These are phyloP conservation scores for Corvus moneduloides DNA, from an alignment of 2,113 vertebrate genomes.

Conservation along the genomic window DNA sequence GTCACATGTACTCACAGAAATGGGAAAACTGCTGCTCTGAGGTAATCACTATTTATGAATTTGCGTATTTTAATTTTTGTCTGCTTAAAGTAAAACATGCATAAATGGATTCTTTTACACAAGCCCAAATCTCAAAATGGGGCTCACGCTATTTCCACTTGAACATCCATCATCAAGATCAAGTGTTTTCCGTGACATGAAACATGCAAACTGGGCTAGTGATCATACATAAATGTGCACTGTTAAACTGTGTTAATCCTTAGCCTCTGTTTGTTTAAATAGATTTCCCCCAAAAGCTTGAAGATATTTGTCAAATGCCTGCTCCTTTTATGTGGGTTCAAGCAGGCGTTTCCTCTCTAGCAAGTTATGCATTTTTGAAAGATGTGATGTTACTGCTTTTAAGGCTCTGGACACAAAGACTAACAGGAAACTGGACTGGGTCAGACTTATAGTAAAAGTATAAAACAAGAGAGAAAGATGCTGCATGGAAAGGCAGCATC, in stretches of 20 bases:
- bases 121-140: background rate
- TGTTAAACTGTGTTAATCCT: background rate
- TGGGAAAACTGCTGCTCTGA: conserved; percentile 81
- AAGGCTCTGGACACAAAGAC: background rate
- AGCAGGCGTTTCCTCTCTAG: background rate
- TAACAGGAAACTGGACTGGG: background rate
- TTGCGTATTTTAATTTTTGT: background rate
- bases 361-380: background rate
- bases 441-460: background rate
- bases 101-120: background rate
- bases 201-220: background rate
- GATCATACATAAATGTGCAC: background rate
- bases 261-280: background rate
- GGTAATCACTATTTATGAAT: conserved; percentile 71
- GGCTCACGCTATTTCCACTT: rapidly evolving
- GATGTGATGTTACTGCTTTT: background rate
- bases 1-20: conserved; percentile 88
- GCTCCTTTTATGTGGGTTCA: background rate
- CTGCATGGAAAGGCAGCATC: background rate
- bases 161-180: background rate
- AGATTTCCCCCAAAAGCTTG: background rate
- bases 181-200: background rate
- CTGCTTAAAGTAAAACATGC: background rate
- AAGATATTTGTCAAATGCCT: background rate
- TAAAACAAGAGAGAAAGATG: background rate